Evolutionary conservation across 2,888 invertebrate species (phyloP).

Genomic region (Pterostichus niger): DNA sequence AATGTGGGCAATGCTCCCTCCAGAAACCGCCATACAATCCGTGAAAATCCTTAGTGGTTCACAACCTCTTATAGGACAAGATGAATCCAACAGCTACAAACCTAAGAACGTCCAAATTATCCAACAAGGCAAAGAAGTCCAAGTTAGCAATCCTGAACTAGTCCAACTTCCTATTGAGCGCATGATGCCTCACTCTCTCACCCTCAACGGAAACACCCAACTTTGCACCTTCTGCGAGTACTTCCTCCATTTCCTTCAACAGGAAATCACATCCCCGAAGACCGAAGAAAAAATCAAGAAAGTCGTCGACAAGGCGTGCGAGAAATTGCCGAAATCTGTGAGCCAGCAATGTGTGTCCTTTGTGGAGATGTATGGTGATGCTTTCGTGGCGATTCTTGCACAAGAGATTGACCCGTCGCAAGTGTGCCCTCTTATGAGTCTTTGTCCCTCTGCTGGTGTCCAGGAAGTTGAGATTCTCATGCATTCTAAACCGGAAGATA

Average conservation of each 20-base stretch:
- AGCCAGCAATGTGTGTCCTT: constrained; percentile 85
- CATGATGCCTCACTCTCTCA: constrained; percentile 75
- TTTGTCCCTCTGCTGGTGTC: constrained; percentile 82
- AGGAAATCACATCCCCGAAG: constrained; percentile 83
- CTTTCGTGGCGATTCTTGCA: constrained; percentile 87
- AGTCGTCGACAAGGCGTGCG: constrained; percentile 85
- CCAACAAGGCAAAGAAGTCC: constrained; percentile 68
- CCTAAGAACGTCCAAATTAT: constrained; percentile 70
- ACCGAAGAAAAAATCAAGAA: constrained; percentile 84
- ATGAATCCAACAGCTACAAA: constrained; percentile 76
- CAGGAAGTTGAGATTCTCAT: constrained; percentile 80
- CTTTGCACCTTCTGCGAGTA: constrained; percentile 90
- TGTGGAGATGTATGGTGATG: constrained; percentile 88
- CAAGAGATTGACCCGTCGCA: constrained; percentile 88
- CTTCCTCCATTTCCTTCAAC: constrained; percentile 88
- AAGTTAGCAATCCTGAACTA: constrained; percentile 71
- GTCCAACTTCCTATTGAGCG: constrained; percentile 80
- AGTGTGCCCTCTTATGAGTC: constrained; percentile 86
- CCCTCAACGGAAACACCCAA: constrained; percentile 76
- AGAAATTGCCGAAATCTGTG: constrained; percentile 82
- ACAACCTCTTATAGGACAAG: constrained; percentile 75
- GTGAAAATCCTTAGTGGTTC: constrained; percentile 71
- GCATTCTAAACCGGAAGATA: constrained; percentile 78
- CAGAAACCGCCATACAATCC: constrained; percentile 76
- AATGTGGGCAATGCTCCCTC: constrained; percentile 82